Evolutionary conservation across 2,113 vertebrate genomes (phyloP).

Genomic region (Ceyx melanurus): DNA sequence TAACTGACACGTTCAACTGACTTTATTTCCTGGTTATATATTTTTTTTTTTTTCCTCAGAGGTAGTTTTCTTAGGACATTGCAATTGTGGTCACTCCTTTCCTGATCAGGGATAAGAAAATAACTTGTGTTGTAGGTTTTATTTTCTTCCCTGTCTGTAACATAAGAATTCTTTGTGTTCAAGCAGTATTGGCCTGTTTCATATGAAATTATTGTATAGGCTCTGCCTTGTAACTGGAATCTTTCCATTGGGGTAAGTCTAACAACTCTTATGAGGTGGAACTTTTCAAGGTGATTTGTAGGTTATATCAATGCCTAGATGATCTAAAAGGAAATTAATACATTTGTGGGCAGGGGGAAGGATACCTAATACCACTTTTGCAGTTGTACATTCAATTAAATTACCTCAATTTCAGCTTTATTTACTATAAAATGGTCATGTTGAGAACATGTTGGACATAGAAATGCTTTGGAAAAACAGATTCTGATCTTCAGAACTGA

Average conservation of each 20-base stretch:
- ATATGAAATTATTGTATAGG: rapidly evolving
- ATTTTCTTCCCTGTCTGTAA: background rate
- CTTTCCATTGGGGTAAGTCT: background rate
- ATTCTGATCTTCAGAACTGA: background rate
- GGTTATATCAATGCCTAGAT: background rate
- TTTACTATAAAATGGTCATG: background rate
- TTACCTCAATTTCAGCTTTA: background rate
- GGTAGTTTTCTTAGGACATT: background rate
- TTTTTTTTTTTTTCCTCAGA: background rate
- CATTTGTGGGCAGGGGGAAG: rapidly evolving
- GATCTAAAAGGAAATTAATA: background rate
- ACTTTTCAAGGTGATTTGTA: background rate
- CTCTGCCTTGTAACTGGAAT: background rate
- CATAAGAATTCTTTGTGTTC: background rate
- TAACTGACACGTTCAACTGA: background rate
- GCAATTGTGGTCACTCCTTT: background rate
- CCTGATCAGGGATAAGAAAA: background rate
- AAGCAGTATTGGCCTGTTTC: background rate
- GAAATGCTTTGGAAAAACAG: background rate
- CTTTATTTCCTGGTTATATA: background rate
- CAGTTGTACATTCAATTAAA: background rate
- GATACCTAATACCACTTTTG: background rate
- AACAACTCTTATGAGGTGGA: background rate
- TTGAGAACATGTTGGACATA: background rate
- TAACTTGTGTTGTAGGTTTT: background rate